Base-by-base conservation (phyloP, 2,888 invertebrate species). In the Catonia carolina region DNA sequence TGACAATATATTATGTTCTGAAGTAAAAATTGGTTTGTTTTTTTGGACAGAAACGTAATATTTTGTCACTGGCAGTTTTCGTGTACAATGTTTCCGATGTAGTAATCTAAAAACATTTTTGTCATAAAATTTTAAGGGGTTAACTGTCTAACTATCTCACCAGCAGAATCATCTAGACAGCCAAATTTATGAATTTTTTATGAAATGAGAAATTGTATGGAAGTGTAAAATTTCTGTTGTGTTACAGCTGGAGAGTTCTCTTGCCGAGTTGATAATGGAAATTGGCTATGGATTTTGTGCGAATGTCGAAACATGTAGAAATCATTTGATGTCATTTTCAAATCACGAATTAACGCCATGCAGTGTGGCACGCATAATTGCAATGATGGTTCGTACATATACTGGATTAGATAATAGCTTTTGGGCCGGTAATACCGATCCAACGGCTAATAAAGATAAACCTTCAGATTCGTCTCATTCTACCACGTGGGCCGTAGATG, bases 261-360 rank as follows among this genome's bases (percentile, higher is more conserved):
- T 91, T 70, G 86, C 92, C 62, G 95, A 95, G 70, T 80, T 95
- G 69, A 84, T 97, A 68, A 82, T 88, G 71, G 97, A 98, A 75
- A 82, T 96, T 69, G 94, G 97, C 54, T 94, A 91, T 74, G 78
- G 83, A 64, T 94, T 95, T 71, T 96, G 95, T 55, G 75, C 83
- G 53, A 84, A 84, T 18, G 78, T 91, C 45, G 94, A 95, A 69
- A 91, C 90, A 72, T 95, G 94, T 71, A 85, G 93, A 66, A 85
- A 82, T 69, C 85, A 86, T 68, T 77, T 98, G 71, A 76, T 86
- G 62, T 89, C 90, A 68, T 81, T 93, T 65, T 3, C 18, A 18
- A 20, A 20, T n/a, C 18, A 20, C 7, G 93, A 90, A 75, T 80
- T 96, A 36, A 85, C 89, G 14, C 82, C 96, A 4, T 77, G 84